These are phyloP conservation scores for Polydesmus complanatus DNA, from an alignment of 2,888 invertebrate genomes.

Conservation along the genomic window DNA sequence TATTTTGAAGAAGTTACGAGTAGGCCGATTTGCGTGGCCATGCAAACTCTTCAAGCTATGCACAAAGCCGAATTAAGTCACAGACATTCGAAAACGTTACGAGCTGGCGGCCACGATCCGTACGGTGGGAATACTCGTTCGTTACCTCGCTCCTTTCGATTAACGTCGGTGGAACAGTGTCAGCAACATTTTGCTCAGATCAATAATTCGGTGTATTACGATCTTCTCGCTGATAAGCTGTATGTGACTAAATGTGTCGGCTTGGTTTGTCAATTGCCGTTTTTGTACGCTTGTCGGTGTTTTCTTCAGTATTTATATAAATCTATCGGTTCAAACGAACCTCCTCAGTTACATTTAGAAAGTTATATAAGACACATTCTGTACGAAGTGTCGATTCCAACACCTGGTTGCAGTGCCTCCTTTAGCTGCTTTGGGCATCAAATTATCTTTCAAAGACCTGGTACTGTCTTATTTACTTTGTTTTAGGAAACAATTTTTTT, in stretches of 20 bases:
- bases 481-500: slow-evolving; percentile 7
- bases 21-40: slow-evolving; percentile 81
- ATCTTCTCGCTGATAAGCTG: slow-evolving; percentile 82
- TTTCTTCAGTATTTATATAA: slow-evolving; percentile 68
- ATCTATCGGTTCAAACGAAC: slow-evolving; percentile 38
- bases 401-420: slow-evolving; percentile 69
- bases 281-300: slow-evolving; percentile 69
- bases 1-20: slow-evolving; percentile 94
- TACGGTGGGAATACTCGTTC: slow-evolving; percentile 54
- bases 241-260: slow-evolving; percentile 92
- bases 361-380: slow-evolving; percentile 89
- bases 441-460: slow-evolving; percentile 26
- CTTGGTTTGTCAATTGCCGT: slow-evolving; percentile 79
- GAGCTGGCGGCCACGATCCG: slow-evolving; percentile 2
- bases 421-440: slow-evolving; percentile 39
- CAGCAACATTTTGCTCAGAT: slow-evolving; percentile 24
- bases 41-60: slow-evolving; percentile 79
- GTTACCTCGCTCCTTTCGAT: slow-evolving; percentile 75
- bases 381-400: slow-evolving; percentile 82
- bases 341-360: slow-evolving; percentile 49
- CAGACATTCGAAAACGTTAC: slow-evolving; percentile 41
- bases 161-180: slow-evolving; percentile 29
- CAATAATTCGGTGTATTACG: slow-evolving; percentile 56
- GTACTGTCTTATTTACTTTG: slow-evolving; percentile 19
- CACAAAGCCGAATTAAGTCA: slow-evolving; percentile 69